Conservation (phyloP, 2,888 invertebrate species). For the Hypomecis punctinalis region DNA sequence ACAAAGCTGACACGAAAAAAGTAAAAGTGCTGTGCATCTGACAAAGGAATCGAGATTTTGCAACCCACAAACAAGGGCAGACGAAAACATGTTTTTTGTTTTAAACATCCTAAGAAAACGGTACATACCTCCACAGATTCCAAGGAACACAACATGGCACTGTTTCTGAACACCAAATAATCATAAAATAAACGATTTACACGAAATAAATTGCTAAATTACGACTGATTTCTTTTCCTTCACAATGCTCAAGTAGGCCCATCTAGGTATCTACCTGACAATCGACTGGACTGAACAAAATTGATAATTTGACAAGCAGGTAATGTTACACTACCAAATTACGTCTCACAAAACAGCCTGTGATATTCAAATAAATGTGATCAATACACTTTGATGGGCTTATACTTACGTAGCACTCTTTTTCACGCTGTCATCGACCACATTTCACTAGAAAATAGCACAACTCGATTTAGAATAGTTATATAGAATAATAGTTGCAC, state of each 20-base stretch:
- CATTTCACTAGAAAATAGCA: slow-evolving; percentile 74
- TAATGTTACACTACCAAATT: slow-evolving; percentile 61
- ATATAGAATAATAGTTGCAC: no score
- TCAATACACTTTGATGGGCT: slow-evolving; percentile 58
- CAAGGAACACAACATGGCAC: slow-evolving; percentile 67
- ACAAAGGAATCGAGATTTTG: slow-evolving; percentile 81
- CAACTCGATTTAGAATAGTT: slow-evolving; percentile 61
- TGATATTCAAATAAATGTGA: slow-evolving; percentile 46
- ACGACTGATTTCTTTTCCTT: slow-evolving; percentile 68
- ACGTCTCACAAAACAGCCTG: slow-evolving; percentile 6
- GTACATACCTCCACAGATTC: slow-evolving; percentile 59
- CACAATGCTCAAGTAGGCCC: slow-evolving; percentile 50
- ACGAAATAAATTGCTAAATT: slow-evolving; percentile 67
- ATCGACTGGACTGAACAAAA: slow-evolving; percentile 34
- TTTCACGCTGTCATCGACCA: slow-evolving; percentile 82
- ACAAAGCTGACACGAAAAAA: slow-evolving; percentile 62
- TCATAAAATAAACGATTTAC: slow-evolving; percentile 66
- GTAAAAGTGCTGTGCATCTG: slow-evolving; percentile 76
- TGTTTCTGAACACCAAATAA: slow-evolving; percentile 60
- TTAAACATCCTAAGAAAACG: slow-evolving; percentile 46
- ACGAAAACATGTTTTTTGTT: slow-evolving; percentile 69
- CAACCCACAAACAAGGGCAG: slow-evolving; percentile 78
- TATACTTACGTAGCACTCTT: slow-evolving; percentile 81
- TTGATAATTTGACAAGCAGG: slow-evolving; percentile 49
- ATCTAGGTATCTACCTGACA: slow-evolving; percentile 52